Conservation (phyloP, 2,797 vertebrate species). For the Smutsia gigantea region DNA sequence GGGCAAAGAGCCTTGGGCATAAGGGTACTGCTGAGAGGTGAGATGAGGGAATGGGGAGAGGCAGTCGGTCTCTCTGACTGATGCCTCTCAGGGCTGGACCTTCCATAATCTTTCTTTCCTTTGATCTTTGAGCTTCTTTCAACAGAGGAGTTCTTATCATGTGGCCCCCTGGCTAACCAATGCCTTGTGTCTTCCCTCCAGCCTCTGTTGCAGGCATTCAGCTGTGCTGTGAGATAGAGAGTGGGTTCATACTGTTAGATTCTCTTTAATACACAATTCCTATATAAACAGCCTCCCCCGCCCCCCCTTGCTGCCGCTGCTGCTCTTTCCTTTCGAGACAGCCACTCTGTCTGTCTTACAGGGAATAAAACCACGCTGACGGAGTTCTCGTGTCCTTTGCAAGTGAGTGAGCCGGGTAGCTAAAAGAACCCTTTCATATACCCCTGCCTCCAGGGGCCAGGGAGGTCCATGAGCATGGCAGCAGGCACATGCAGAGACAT, state of each 20-base stretch:
- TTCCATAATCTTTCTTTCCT: not conserved
- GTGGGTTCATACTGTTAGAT: not conserved
- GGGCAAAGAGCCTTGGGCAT: not conserved
- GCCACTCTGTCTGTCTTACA: too few species aligned
- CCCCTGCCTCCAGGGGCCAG: not conserved
- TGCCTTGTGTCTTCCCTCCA: not conserved
- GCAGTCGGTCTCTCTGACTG: not conserved
- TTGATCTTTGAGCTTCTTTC: constrained; percentile 24
- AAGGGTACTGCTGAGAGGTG: not conserved
- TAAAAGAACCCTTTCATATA: too few species aligned
- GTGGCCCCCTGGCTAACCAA: not conserved
- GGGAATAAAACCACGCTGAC: too few species aligned
- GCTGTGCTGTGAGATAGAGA: not conserved
- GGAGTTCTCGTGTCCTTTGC: too few species aligned
- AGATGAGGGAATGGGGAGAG: not conserved
- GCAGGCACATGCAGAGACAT: not conserved
- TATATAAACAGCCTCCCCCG: too few species aligned
- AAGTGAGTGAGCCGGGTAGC: too few species aligned
- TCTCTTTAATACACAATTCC: too few species aligned
- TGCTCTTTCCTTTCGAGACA: too few species aligned
- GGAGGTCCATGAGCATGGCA: not conserved
- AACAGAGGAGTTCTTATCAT: not conserved
- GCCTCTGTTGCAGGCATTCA: not conserved
- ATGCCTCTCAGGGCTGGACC: not conserved
- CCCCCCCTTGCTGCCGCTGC: too few species aligned